Percentiles rank a stretch among this genome's conserved stretches.
Conservation (phyloP, 2,113 vertebrate genomes). For the Atherinomorus stipes region DNA sequence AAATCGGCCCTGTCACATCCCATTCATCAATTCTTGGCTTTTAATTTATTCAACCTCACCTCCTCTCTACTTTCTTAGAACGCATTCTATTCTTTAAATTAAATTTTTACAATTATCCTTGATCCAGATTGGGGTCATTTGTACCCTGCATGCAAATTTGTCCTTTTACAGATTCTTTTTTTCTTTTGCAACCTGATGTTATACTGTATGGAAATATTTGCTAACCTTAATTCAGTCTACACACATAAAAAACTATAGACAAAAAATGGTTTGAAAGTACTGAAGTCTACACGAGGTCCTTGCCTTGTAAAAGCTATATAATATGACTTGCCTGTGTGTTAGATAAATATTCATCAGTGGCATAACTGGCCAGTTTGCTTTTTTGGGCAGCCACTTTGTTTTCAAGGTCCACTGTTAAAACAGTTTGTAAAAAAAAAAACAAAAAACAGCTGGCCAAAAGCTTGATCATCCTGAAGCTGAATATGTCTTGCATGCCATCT, state of each 20-base stretch:
- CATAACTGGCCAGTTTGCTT: conserved; percentile 33
- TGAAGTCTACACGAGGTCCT: conserved; percentile 35
- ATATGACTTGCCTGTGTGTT: background rate
- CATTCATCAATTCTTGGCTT: conserved; percentile 53
- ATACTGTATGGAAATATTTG: conserved; percentile 24
- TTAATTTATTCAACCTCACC: conserved; percentile 57
- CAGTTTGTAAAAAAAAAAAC: conserved; percentile 6
- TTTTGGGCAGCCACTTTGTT: conserved; percentile 35
- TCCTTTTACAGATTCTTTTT: background rate
- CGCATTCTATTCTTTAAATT: conserved; percentile 1
- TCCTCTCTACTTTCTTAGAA: conserved; percentile 22
- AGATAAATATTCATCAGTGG: conserved; percentile 53
- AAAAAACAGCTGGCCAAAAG: conserved; percentile 13
- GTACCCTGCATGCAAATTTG: background rate
- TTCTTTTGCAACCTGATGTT: conserved; percentile 28
- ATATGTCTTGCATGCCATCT: background rate
- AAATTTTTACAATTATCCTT: conserved; percentile 3
- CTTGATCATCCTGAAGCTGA: background rate
- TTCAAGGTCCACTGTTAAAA: conserved; percentile 29
- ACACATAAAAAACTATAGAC: conserved; percentile 28
- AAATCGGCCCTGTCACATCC: conserved; percentile 71
- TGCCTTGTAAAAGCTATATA: conserved; percentile 40
- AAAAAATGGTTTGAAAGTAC: conserved; percentile 42
- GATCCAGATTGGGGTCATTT: background rate
- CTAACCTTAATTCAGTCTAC: conserved; percentile 26